Evolutionary conservation across 1,140 invertebrate species (phyloP), one percentile per base, ranked within the genome.

Genomic region (Drosophila rufa): DNA sequence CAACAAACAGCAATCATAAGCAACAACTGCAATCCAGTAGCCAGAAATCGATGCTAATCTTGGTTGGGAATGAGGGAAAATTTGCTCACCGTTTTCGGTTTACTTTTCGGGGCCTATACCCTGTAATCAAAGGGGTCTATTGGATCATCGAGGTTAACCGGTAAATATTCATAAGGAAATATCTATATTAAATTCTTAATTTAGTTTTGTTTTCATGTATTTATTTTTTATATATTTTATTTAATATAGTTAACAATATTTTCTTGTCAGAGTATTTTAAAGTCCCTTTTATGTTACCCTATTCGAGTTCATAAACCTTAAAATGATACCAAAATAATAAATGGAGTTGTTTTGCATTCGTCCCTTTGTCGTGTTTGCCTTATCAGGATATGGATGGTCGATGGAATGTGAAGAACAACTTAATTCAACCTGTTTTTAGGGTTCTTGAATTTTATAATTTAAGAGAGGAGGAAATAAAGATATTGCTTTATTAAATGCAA

Each of bases 1-100:
- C 75, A 83, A 83, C 69, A 79, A 83, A 66, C 76, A 83, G 47
- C 47, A 62, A 66, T 45, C 77, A 67, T 62, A 47, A 74, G 66
- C 57, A 65, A 33, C 57, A 65, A 58, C 80, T 47, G 77, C 79
- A 74, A 81, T 36, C 33, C 84, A 79, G 84, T 84, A 89, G 80
- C 84, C 84, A 89, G 78, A 90, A 81, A 87, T 89, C 80, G 84
- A 87, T 87, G 83, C 83, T 89, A 87, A 87, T 87, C 84, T 83
- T 82, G 78, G 62, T 46, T 55, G 57, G 73, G 65, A 47, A 66
- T 87, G 36, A 47, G 53, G 62, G 50, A 69, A 73, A 86, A 87
- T 84, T 67, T 77, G 71, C 51, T 43, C 50, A 57, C 48, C 48
- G 59, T 48, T 80, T 76, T 66, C 61, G 80, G 71, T 68, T 84